A percentile compares a stretch with the other conserved stretches of the same genome.
These are phyloP conservation scores for Nemoura dubitans DNA, from an alignment of 2,888 invertebrate genomes.

Conservation along the genomic window DNA sequence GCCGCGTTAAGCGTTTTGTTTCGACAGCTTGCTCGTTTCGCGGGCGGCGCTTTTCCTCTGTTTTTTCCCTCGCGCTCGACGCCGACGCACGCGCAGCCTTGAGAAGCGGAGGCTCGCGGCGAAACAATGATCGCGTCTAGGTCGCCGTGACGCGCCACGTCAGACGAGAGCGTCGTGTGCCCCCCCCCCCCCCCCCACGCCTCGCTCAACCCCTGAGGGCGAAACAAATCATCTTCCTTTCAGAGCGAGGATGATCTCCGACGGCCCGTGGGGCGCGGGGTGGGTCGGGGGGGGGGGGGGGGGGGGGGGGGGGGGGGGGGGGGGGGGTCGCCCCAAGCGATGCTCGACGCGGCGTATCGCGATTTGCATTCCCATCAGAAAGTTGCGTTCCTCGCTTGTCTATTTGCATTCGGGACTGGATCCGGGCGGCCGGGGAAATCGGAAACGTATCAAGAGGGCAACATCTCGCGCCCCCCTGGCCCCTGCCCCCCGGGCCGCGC, in stretches of 20 bases:
- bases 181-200: neutral
- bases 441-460: conserved; percentile 7
- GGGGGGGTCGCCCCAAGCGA: neutral
- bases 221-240: conserved; percentile 3
- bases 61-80: no score
- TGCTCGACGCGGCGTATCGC: conserved; percentile 7
- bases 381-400: conserved; percentile 7
- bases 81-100: no score
- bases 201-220: neutral
- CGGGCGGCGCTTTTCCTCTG: neutral
- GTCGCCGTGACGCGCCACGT: neutral
- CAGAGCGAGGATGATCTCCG: neutral
- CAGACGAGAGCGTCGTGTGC: no score
- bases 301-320: neutral
- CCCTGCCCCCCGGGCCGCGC: neutral
- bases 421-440: conserved; percentile 5
- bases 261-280: neutral
- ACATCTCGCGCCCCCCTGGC: neutral
- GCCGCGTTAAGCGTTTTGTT: neutral
- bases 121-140: neutral
- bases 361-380: conserved; percentile 12
- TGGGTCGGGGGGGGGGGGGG: neutral
- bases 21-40: conserved; percentile 12
- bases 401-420: neutral
- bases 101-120: neutral